phyloP scores from a whole-genome alignment of 2,113 vertebrate species.

The Cynocephalus volans region DNA sequence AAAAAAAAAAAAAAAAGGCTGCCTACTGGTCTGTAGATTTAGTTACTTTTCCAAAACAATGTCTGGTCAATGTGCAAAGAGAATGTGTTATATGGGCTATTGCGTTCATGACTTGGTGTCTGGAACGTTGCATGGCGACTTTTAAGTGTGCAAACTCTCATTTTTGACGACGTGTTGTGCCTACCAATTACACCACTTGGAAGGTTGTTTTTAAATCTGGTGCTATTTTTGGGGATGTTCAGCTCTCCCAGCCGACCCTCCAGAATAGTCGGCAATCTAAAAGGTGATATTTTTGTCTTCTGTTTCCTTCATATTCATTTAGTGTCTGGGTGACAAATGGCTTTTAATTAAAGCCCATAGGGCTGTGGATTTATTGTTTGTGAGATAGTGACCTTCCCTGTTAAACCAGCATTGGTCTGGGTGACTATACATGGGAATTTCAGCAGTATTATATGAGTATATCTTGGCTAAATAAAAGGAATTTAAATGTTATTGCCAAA shows the following conservation, averaged over 20 bases:
- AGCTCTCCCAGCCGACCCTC: neutral
- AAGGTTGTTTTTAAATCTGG: conserved; percentile 46
- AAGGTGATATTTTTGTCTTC: conserved; percentile 64
- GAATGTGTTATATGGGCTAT: neutral
- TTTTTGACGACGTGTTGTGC: neutral
- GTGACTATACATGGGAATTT: neutral
- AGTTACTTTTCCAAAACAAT: conserved; percentile 1
- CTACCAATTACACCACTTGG: conserved; percentile 11
- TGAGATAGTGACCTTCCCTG: conserved; percentile 22
- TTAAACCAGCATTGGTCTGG: neutral
- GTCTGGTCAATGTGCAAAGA: neutral
- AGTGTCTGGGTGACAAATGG: conserved; percentile 66
- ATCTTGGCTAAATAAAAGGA: conserved; percentile 66
- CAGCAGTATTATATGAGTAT: conserved; percentile 33
- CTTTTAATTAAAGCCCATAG: conserved; percentile 65
- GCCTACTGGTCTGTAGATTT: neutral
- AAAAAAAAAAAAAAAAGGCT: neutral
- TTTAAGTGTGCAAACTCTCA: conserved; percentile 7
- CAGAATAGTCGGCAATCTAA: conserved; percentile 34
- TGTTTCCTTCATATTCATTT: conserved; percentile 66
- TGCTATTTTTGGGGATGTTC: neutral
- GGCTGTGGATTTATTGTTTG: conserved; percentile 28
- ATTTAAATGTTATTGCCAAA: conserved; percentile 35
- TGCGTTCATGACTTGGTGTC: neutral
- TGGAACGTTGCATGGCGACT: neutral